Conservation (phyloP, 2,888 invertebrate genomes). For the Odontocerum albicorne region DNA sequence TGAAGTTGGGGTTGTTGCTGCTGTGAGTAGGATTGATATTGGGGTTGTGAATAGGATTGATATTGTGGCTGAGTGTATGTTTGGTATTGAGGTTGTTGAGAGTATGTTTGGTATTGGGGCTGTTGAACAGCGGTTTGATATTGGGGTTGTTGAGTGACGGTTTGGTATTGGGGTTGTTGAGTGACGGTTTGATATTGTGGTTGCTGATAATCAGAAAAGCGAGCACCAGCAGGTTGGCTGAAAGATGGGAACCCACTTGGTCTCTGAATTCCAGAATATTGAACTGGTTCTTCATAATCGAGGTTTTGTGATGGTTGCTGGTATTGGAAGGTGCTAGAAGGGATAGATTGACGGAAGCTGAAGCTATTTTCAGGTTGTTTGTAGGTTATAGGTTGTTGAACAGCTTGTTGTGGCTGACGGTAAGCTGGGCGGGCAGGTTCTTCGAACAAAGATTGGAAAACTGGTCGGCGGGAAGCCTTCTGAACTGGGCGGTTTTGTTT, state of each 20-base stretch:
- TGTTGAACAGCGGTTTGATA: conserved; percentile 40
- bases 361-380: conserved; percentile 43
- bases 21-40: conserved; percentile 39
- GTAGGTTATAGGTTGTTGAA: conserved; percentile 49
- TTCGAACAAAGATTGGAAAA: conserved; percentile 39
- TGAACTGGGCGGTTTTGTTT: conserved; percentile 54
- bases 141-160: conserved; percentile 39
- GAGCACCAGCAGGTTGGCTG: conserved; percentile 21
- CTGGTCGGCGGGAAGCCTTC: conserved; percentile 43
- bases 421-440: conserved; percentile 40
- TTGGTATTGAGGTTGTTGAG: conserved; percentile 41
- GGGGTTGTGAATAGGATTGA: conserved; percentile 42
- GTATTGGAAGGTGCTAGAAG: conserved; percentile 38
- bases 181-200: conserved; percentile 38
- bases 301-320: conserved; percentile 45
- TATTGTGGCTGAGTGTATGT: conserved; percentile 52
- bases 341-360: conserved; percentile 7
- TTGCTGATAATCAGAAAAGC: conserved; percentile 37
- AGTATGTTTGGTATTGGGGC: conserved; percentile 46
- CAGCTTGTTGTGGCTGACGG: conserved; percentile 40
- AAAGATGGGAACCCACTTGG: conserved; percentile 21
- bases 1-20: conserved; percentile 37
- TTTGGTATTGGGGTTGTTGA: conserved; percentile 38
- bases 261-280: conserved; percentile 23
- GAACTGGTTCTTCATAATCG: conserved; percentile 26